phyloP scores from a whole-genome alignment of 2,888 invertebrate species.

The Heliothis peltigera region DNA sequence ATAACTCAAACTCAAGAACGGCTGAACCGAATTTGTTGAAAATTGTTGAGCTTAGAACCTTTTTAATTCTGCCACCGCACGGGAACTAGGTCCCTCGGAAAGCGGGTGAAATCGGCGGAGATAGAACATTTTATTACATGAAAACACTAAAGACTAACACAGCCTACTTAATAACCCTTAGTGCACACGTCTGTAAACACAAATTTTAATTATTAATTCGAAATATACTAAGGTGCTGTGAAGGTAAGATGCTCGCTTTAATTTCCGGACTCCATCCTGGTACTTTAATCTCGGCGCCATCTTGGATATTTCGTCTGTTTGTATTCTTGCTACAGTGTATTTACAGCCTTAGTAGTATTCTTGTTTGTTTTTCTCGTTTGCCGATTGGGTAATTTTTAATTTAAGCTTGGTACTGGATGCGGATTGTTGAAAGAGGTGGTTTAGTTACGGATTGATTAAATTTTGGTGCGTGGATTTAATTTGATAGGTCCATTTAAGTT shows the following conservation, averaged over 20 bases:
- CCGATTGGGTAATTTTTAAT: constrained; percentile 40
- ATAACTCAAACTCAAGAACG: too few species aligned
- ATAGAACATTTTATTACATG: too few species aligned
- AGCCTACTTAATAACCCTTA: constrained; percentile 16
- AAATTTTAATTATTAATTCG: constrained; percentile 54
- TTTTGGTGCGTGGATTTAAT: too few species aligned
- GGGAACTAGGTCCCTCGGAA: too few species aligned
- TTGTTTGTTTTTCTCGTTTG: constrained; percentile 40
- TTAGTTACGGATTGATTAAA: not conserved
- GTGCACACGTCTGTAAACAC: constrained; percentile 33
- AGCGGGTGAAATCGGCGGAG: too few species aligned
- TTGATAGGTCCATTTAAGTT: too few species aligned
- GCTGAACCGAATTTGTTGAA: too few species aligned
- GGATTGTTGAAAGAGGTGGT: not conserved
- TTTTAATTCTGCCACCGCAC: too few species aligned
- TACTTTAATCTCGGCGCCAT: constrained; percentile 57
- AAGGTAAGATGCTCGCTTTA: constrained; percentile 55
- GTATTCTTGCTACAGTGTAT: constrained; percentile 30
- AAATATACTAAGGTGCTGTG: constrained; percentile 42
- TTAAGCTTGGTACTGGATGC: constrained; percentile 16
- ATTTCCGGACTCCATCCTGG: constrained; percentile 54
- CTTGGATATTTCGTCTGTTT: constrained; percentile 55
- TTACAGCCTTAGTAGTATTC: constrained; percentile 29
- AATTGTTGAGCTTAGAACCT: too few species aligned
- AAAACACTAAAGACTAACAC: constrained; percentile 6